These are phyloP conservation scores for Litoditis marina DNA, from an alignment of 2,888 invertebrate genomes.

Conservation along the genomic window DNA sequence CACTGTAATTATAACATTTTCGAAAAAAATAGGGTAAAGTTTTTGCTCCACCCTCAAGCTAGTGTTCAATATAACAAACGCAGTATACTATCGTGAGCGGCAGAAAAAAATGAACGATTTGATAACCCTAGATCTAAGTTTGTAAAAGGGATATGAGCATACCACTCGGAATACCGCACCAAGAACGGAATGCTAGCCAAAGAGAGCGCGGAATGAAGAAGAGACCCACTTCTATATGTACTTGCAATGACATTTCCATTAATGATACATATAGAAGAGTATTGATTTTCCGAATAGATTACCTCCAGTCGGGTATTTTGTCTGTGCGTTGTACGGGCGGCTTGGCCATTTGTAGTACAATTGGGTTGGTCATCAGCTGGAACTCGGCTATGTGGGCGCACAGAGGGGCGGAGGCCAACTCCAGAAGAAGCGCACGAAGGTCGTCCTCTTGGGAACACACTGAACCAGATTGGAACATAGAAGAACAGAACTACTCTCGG, in stretches of 20 bases:
- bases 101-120: too few species aligned
- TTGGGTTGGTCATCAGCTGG: constrained; percentile 49
- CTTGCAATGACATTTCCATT: too few species aligned
- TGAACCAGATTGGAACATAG: constrained; percentile 1
- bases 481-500: not conserved
- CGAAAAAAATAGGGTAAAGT: too few species aligned
- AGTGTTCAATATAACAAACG: too few species aligned
- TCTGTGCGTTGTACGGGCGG: constrained; percentile 30
- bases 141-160: too few species aligned
- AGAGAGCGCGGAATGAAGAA: not conserved
- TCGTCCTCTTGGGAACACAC: constrained; percentile 44
- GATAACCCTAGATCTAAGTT: too few species aligned
- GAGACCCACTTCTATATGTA: too few species aligned
- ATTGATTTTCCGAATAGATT: not conserved
- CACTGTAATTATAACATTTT: constrained; percentile 27
- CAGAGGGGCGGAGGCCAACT: constrained; percentile 34
- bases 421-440: constrained; percentile 38
- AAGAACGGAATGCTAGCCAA: too few species aligned
- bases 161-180: too few species aligned
- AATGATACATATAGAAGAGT: too few species aligned
- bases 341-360: constrained; percentile 38
- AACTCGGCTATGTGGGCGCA: constrained; percentile 51
- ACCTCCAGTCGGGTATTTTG: constrained; percentile 48
- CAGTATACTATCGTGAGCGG: too few species aligned
- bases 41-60: too few species aligned